phyloP scores from a whole-genome alignment of 2,797 vertebrate species.

The Ptychadena robeensis region DNA sequence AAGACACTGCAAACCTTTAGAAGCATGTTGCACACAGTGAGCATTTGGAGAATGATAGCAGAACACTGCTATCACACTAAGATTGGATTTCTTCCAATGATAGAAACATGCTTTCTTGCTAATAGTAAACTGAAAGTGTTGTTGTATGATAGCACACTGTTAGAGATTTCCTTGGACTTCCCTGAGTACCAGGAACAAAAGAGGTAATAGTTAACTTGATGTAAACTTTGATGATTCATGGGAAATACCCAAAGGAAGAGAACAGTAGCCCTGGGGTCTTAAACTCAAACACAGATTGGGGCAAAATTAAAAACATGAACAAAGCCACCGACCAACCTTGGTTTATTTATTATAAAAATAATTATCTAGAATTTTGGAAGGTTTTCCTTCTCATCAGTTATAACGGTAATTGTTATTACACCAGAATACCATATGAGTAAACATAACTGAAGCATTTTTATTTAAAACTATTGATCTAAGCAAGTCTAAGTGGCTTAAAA shows the following conservation, averaged over 20 bases:
- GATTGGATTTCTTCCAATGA: background rate
- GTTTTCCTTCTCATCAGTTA: too few relatives aligned
- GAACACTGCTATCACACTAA: background rate
- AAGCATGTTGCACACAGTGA: background rate
- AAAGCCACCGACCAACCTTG: too few relatives aligned
- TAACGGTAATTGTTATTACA: background rate
- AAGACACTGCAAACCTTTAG: background rate
- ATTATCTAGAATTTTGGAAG: too few relatives aligned
- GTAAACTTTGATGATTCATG: background rate
- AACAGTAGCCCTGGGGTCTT: background rate
- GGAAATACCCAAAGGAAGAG: background rate
- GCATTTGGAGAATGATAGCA: background rate
- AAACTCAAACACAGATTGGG: too few relatives aligned
- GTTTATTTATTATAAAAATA: too few relatives aligned
- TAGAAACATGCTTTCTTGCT: background rate
- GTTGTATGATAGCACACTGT: too few relatives aligned
- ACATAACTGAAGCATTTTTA: constrained; percentile 50
- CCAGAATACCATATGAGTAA: background rate
- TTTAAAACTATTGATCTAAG: constrained; percentile 30
- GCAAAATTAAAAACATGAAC: too few relatives aligned
- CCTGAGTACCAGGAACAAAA: background rate
- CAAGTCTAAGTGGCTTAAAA: constrained; percentile 28
- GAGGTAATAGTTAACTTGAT: background rate
- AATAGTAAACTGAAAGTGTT: too few relatives aligned
- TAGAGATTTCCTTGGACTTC: background rate